Percentiles rank a stretch among this genome's conserved stretches.
phyloP scores from a whole-genome alignment of 2,888 invertebrate genomes.

The Leptinotarsa rubiginosa region DNA sequence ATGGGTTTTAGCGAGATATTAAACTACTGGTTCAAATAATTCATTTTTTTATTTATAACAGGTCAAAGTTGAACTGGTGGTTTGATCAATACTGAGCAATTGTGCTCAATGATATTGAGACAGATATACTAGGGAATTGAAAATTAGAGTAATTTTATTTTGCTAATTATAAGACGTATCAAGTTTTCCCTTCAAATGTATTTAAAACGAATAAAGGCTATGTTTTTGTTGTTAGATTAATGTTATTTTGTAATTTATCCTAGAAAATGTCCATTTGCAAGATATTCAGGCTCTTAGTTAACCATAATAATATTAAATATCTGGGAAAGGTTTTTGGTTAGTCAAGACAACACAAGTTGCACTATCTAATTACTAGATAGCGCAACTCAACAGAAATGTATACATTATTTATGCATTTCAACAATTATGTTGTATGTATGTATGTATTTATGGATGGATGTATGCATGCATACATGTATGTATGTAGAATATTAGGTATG shows the following conservation, averaged over 20 bases:
- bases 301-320: no score
- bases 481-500: no score
- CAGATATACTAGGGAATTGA: slow-evolving; percentile 30
- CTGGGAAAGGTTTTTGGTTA: no score
- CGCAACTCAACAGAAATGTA: no score
- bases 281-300: not conserved
- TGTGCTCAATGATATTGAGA: not conserved
- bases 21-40: not conserved
- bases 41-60: not conserved
- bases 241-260: not conserved
- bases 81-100: slow-evolving; percentile 11
- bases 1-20: slow-evolving; percentile 1
- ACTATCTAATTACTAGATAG: no score
- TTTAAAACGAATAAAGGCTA: slow-evolving; percentile 50
- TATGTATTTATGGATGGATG: no score
- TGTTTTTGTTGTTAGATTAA: slow-evolving; percentile 41
- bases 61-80: not conserved
- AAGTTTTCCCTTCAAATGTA: slow-evolving; percentile 40
- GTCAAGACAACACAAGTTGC: no score
- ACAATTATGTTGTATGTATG: no score
- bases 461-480: no score
- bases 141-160: slow-evolving; percentile 53
- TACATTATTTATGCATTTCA: no score
- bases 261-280: not conserved
- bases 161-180: slow-evolving; percentile 54